Evolutionary conservation across 2,113 vertebrate species (phyloP).

Genomic region (Chamaetylas fuelleborni): DNA sequence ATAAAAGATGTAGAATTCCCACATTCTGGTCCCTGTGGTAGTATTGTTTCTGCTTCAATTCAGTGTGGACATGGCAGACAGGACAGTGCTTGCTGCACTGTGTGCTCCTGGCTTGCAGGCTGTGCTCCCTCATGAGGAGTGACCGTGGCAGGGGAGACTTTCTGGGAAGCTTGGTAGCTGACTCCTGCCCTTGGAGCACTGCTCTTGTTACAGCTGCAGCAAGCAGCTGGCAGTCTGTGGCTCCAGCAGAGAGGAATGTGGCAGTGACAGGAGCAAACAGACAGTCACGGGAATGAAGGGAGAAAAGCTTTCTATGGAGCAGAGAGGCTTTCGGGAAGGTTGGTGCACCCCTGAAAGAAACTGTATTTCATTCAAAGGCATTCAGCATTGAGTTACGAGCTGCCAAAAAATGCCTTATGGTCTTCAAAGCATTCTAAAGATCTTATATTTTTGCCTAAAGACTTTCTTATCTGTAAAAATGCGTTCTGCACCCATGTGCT

Average conservation of each 20-base stretch:
- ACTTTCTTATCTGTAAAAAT: neutral
- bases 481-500: neutral
- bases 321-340: neutral
- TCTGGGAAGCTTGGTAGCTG: rapidly evolving
- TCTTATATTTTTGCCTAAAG: neutral
- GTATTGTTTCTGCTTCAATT: neutral
- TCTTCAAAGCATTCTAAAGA: neutral
- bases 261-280: neutral
- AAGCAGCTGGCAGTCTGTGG: neutral
- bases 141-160: neutral
- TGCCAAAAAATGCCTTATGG: neutral
- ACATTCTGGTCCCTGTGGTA: neutral
- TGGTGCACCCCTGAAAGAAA: neutral
- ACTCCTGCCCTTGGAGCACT: neutral
- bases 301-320: neutral
- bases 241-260: neutral
- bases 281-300: neutral
- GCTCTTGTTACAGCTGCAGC: neutral
- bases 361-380: neutral
- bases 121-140: neutral
- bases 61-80: rapidly evolving
- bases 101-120: rapidly evolving
- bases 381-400: neutral
- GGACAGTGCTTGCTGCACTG: rapidly evolving
- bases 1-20: neutral